These are phyloP conservation scores for Trissolcus brochymenae DNA, from an alignment of 2,888 invertebrate species.

Conservation along the genomic window DNA sequence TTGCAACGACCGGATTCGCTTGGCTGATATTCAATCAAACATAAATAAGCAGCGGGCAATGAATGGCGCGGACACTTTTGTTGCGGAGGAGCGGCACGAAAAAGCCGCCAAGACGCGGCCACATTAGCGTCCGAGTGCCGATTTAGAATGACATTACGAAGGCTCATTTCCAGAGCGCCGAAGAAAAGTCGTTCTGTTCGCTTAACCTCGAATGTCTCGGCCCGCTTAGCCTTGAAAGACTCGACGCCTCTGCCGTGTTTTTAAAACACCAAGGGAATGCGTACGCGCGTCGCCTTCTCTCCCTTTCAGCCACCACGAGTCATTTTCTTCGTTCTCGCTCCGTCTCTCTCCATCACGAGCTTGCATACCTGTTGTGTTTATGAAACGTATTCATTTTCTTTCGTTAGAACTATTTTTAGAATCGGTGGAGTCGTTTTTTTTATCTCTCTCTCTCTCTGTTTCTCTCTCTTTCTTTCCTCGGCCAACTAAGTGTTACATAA, in stretches of 20 bases:
- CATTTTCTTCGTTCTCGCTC: conserved; percentile 7
- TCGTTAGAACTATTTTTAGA: conserved; percentile 24
- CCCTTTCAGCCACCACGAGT: conserved; percentile 25
- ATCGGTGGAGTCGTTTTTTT: not conserved
- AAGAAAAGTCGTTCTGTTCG: conserved; percentile 57
- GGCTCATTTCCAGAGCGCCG: conserved; percentile 62
- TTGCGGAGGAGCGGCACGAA: conserved; percentile 27
- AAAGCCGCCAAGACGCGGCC: conserved; percentile 29
- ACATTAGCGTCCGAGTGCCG: conserved; percentile 38
- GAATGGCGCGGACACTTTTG: conserved; percentile 16
- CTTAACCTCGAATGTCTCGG: conserved; percentile 63
- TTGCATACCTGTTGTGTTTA: conserved; percentile 40
- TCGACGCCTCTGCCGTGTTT: conserved; percentile 66
- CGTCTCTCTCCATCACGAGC: conserved; percentile 26
- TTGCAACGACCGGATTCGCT: conserved; percentile 11
- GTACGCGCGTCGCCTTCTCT: conserved; percentile 35
- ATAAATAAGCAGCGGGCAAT: conserved; percentile 41
- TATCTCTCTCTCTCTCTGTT: not conserved
- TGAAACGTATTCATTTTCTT: conserved; percentile 38
- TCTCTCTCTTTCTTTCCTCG: too few species aligned
- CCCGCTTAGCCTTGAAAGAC: conserved; percentile 70
- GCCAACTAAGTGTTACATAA: conserved; percentile 14
- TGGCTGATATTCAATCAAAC: conserved; percentile 40
- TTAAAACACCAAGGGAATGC: conserved; percentile 59
- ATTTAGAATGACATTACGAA: conserved; percentile 49